Percentiles rank a stretch among this genome's conserved stretches.
phyloP scores from a whole-genome alignment of 2,797 vertebrate species.

The Otus scops region DNA sequence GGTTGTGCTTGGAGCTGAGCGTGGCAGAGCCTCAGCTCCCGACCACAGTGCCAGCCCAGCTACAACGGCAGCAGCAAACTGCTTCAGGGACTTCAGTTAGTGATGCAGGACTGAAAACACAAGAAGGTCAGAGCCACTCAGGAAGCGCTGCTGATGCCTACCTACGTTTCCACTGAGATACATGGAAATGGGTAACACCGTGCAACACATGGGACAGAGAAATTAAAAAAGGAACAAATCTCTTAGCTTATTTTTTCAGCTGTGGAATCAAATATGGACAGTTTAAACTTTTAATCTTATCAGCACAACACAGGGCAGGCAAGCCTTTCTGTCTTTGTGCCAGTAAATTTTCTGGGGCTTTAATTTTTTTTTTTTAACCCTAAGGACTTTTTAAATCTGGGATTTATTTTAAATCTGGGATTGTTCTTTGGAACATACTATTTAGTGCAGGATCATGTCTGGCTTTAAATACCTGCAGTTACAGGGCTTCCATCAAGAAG shows the following conservation, averaged over 20 bases:
- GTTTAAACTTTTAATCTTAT: background rate
- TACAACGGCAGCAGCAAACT: background rate
- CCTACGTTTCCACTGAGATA: background rate
- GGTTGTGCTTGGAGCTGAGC: background rate
- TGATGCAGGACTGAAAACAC: background rate
- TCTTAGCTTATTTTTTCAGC: background rate
- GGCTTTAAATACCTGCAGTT: background rate
- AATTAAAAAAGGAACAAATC: background rate
- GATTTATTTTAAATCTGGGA: background rate
- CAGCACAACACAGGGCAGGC: background rate
- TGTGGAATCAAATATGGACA: background rate
- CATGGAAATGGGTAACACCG: background rate
- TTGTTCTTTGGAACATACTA: background rate
- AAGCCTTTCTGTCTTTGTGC: background rate
- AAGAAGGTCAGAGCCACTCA: background rate
- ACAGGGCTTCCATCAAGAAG: background rate
- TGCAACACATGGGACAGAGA: background rate
- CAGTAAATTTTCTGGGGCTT: background rate
- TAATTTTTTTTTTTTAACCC: background rate
- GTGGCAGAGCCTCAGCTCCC: background rate
- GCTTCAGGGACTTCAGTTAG: background rate
- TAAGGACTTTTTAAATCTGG: background rate
- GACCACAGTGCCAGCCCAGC: background rate
- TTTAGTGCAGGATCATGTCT: background rate
- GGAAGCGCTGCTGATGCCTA: background rate